Evolutionary conservation across 2,797 vertebrate genomes (phyloP).

Genomic region (Macropus fuliginosus): DNA sequence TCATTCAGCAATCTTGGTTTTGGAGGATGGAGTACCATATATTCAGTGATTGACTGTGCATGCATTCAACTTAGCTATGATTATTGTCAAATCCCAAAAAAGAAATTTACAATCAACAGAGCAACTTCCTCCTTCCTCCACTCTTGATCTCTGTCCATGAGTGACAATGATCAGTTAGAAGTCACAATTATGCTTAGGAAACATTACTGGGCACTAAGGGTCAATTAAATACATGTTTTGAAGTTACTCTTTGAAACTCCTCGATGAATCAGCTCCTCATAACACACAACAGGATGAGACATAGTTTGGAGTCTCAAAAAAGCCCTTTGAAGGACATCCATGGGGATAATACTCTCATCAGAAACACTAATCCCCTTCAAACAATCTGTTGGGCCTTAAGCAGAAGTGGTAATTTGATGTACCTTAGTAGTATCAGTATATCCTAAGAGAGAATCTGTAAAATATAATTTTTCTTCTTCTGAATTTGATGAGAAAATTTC

Average conservation of each 20-base stretch:
- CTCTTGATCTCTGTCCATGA: neutral
- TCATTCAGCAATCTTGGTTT: neutral
- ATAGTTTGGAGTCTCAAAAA: neutral
- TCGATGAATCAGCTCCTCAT: neutral
- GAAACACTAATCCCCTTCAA: neutral
- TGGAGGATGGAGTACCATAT: neutral
- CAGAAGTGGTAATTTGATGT: neutral
- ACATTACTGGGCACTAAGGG: neutral
- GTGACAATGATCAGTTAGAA: neutral
- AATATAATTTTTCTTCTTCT: neutral
- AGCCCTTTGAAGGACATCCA: neutral
- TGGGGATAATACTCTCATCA: neutral
- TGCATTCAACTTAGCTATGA: constrained; percentile 15
- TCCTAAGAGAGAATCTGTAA: neutral
- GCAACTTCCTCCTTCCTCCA: too few relatives aligned
- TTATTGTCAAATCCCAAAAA: neutral
- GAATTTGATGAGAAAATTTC: neutral
- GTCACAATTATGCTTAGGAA: neutral
- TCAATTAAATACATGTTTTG: constrained; percentile 1
- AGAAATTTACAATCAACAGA: neutral
- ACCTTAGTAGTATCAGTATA: neutral
- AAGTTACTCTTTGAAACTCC: neutral
- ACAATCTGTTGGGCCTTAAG: neutral
- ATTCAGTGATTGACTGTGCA: neutral
- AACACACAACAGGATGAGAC: neutral